phyloP scores from a whole-genome alignment of 1,140 invertebrate species.

The Macrocentrus cingulum region DNA sequence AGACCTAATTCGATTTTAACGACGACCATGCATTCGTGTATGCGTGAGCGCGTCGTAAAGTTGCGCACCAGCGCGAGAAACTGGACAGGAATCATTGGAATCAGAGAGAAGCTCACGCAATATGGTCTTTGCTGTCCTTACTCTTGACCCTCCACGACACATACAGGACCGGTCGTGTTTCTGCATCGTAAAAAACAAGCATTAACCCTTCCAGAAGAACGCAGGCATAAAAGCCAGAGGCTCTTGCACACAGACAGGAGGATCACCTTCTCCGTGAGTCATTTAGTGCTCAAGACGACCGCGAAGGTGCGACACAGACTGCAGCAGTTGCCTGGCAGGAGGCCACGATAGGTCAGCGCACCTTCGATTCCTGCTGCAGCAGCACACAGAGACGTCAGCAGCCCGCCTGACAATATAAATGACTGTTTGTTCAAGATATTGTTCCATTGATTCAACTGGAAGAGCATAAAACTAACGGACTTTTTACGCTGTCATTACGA shows the following conservation, averaged over 20 bases:
- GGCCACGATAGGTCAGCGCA: slow-evolving; percentile 43
- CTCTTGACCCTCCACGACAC: slow-evolving; percentile 23
- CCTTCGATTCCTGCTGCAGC: slow-evolving; percentile 26
- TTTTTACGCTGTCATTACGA: too few relatives aligned
- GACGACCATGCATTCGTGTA: too few relatives aligned
- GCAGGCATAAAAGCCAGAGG: background rate
- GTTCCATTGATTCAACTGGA: too few relatives aligned
- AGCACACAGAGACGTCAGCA: background rate
- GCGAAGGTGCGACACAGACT: background rate
- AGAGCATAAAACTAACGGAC: too few relatives aligned
- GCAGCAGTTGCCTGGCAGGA: slow-evolving; percentile 28
- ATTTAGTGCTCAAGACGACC: background rate
- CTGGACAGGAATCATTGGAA: too few relatives aligned
- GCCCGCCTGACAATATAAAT: too few relatives aligned
- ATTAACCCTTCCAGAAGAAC: slow-evolving; percentile 24
- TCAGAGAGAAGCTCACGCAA: background rate
- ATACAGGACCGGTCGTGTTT: slow-evolving; percentile 22
- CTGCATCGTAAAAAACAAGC: slow-evolving; percentile 26
- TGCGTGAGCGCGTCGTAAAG: too few relatives aligned
- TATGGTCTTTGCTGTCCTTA: slow-evolving; percentile 18
- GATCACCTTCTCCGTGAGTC: background rate
- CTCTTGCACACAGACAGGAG: background rate
- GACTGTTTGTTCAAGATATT: too few relatives aligned
- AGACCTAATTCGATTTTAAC: background rate
- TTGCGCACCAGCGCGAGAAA: too few relatives aligned